phyloP scores from a whole-genome alignment of 2,113 vertebrate genomes.

The Crocuta crocuta region DNA sequence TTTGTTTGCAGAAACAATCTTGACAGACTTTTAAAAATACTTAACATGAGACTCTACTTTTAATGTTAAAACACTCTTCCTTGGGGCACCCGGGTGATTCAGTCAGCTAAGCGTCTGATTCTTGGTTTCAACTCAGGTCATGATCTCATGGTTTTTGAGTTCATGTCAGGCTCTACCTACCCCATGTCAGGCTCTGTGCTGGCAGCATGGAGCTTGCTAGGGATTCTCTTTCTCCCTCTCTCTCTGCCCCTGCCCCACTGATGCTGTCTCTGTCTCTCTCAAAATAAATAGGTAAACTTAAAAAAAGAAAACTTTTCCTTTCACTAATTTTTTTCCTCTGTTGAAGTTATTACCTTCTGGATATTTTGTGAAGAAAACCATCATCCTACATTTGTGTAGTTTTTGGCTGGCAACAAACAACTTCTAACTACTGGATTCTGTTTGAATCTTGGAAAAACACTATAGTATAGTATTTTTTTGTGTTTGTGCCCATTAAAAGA shows the following conservation, averaged over 20 bases:
- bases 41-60: not conserved
- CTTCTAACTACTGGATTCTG: not conserved
- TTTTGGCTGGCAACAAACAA: not conserved
- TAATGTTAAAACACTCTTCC: not conserved
- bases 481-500: not conserved
- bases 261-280: no score
- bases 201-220: no score
- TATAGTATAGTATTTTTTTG: not conserved
- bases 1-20: not conserved
- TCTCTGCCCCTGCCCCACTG: no score
- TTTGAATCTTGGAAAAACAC: not conserved
- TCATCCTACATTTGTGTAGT: not conserved
- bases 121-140: no score
- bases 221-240: no score
- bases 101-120: no score
- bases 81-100: not conserved
- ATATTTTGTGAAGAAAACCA: not conserved
- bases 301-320: not conserved
- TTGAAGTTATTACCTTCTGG: not conserved
- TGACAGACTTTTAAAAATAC: not conserved
- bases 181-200: no score
- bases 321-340: not conserved
- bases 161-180: no score
- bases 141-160: no score
- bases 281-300: no score